Evolutionary conservation across 2,113 vertebrate species (phyloP).

Genomic region (Panurus biarmicus): DNA sequence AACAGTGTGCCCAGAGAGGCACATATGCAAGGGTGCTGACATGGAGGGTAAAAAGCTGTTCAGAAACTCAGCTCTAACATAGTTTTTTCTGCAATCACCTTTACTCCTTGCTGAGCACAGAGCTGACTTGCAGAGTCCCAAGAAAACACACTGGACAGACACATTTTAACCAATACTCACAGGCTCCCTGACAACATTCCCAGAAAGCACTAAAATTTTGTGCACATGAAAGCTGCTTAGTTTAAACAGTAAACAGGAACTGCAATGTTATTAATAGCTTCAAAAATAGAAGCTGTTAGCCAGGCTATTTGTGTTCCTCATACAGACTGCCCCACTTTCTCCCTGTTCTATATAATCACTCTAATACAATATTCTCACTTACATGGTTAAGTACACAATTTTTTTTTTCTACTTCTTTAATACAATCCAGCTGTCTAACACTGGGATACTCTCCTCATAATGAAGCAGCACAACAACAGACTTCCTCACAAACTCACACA

Average conservation of each 20-base stretch:
- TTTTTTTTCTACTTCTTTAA: not conserved
- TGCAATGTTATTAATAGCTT: not conserved
- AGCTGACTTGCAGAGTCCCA: not conserved
- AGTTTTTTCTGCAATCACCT: not conserved
- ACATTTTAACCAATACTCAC: accelerated
- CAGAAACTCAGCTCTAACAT: not conserved
- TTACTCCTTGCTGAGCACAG: not conserved
- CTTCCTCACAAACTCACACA: not conserved
- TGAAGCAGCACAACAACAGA: not conserved
- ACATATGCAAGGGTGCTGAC: accelerated
- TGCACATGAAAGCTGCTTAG: not conserved
- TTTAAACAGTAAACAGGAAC: not conserved
- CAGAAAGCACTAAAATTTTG: not conserved
- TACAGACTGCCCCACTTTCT: not conserved
- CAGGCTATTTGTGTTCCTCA: not conserved
- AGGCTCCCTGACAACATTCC: not conserved
- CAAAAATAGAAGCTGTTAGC: not conserved
- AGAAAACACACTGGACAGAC: not conserved
- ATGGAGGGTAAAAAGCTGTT: not conserved
- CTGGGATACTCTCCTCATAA: not conserved
- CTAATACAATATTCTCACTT: not conserved
- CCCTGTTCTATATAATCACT: not conserved
- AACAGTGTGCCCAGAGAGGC: too few species aligned
- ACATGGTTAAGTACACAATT: not conserved
- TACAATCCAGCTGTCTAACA: not conserved